A percentile compares a stretch with the other conserved stretches of the same genome.
These are phyloP conservation scores for Syrrhaptes paradoxus DNA, from an alignment of 2,113 vertebrate genomes.

Conservation along the genomic window DNA sequence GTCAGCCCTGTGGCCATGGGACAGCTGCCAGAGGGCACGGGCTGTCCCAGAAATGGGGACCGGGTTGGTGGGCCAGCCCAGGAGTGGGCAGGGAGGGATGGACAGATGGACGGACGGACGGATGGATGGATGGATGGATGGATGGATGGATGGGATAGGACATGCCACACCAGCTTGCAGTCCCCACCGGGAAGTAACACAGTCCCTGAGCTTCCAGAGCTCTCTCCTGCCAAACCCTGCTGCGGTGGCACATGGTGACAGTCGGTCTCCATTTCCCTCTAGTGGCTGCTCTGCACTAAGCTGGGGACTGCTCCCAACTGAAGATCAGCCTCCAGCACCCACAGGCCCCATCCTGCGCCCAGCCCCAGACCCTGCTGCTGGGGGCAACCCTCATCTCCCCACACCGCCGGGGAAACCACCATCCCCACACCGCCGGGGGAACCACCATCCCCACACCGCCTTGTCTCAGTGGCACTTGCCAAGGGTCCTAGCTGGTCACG, in stretches of 20 bases:
- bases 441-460: too few species aligned
- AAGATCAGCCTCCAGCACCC: not conserved
- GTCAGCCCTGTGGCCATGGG: not conserved
- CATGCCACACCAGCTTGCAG: not conserved
- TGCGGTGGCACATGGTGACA: not conserved
- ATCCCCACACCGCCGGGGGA: too few species aligned
- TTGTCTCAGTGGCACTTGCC: not conserved
- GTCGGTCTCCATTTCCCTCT: slow-evolving; percentile 62
- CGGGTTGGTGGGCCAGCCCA: not conserved
- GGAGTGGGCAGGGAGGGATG: not conserved
- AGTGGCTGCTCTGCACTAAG: slow-evolving; percentile 29
- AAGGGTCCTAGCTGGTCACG: not conserved
- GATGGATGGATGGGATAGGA: not conserved
- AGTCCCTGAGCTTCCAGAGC: not conserved
- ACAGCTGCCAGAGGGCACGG: rapidly evolving
- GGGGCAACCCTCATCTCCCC: not conserved
- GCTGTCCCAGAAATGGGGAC: not conserved
- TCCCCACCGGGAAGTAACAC: rapidly evolving
- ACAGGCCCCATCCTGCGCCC: rapidly evolving
- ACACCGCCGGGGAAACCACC: too few species aligned
- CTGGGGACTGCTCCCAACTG: not conserved
- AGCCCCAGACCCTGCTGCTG: not conserved
- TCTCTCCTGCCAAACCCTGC: not conserved
- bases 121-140: not conserved
- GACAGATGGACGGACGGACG: rapidly evolving